A percentile compares a stretch with the other conserved stretches of the same genome.
These are phyloP conservation scores for Scaptomyza parva DNA, from an alignment of 2,888 invertebrate genomes.

Conservation along the genomic window DNA sequence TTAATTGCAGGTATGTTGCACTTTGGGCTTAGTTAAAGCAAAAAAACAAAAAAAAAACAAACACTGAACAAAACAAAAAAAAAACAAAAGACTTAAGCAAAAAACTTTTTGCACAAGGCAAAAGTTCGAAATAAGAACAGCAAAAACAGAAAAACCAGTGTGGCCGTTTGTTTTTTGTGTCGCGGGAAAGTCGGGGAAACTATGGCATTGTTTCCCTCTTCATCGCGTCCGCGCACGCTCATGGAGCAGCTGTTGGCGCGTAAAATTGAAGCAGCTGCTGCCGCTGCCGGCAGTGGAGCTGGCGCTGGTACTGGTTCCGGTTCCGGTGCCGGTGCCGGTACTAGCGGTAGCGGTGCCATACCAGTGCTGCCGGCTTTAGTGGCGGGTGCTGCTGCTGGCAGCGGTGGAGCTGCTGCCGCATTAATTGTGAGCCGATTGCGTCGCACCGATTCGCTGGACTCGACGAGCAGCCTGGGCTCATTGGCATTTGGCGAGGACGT, in stretches of 20 bases:
- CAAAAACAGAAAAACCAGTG: constrained; percentile 1
- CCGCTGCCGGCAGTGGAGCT: constrained; percentile 83
- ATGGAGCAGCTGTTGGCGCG: constrained; percentile 93
- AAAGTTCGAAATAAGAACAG: neutral
- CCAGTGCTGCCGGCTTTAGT: constrained; percentile 84
- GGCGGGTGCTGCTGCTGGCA: constrained; percentile 7
- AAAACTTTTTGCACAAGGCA: constrained; percentile 69
- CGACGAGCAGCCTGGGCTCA: constrained; percentile 90
- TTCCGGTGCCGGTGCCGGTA: constrained; percentile 81
- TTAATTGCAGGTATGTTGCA: constrained; percentile 72
- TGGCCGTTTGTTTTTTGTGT: constrained; percentile 15
- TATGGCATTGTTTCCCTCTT: constrained; percentile 86
- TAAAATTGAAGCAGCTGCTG: constrained; percentile 91
- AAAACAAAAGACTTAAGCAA: constrained; percentile 80
- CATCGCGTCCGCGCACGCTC: constrained; percentile 89
- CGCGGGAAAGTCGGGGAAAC: neutral
- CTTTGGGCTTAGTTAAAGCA: constrained; percentile 27
- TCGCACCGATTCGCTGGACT: constrained; percentile 91
- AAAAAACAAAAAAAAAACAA: constrained; percentile 6
- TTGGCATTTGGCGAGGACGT: constrained; percentile 88
- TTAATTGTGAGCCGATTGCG: constrained; percentile 86
- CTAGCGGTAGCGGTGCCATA: constrained; percentile 8
- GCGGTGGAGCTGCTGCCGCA: constrained; percentile 80
- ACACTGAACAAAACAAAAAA: constrained; percentile 68
- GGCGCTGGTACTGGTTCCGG: constrained; percentile 81